A percentile compares a stretch with the other conserved stretches of the same genome.
Conservation (phyloP, 2,797 vertebrate species). For the Tinamus major region DNA sequence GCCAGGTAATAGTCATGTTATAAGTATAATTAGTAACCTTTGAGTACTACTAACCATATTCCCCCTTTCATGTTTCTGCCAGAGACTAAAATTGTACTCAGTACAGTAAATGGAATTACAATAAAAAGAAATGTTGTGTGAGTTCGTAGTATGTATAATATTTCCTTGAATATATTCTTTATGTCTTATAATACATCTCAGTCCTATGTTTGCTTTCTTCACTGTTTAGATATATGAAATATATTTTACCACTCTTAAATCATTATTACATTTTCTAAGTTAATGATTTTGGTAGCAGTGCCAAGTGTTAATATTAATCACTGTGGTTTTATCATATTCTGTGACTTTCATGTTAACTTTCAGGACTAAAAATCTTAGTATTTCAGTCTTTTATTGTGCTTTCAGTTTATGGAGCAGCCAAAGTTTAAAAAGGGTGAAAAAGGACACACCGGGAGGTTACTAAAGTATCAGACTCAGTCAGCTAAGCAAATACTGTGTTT, state of each 20-base stretch:
- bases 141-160: not conserved
- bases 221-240: not conserved
- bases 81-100: not conserved
- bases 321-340: not conserved
- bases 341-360: not conserved
- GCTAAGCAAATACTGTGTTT: not conserved
- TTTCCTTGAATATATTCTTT: not conserved
- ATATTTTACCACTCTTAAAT: not conserved
- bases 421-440: not conserved
- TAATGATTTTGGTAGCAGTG: not conserved
- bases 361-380: not conserved
- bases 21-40: not conserved
- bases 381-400: not conserved
- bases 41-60: not conserved
- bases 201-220: not conserved
- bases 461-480: not conserved
- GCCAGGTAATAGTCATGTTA: conserved; percentile 84
- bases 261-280: not conserved
- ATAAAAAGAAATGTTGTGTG: not conserved
- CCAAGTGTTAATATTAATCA: not conserved
- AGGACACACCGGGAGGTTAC: not conserved
- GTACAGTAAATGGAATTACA: not conserved
- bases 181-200: not conserved
- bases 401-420: not conserved
- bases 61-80: not conserved